Evolutionary conservation across 2,888 invertebrate species (phyloP).

Genomic region (Calliscelio sp.): DNA sequence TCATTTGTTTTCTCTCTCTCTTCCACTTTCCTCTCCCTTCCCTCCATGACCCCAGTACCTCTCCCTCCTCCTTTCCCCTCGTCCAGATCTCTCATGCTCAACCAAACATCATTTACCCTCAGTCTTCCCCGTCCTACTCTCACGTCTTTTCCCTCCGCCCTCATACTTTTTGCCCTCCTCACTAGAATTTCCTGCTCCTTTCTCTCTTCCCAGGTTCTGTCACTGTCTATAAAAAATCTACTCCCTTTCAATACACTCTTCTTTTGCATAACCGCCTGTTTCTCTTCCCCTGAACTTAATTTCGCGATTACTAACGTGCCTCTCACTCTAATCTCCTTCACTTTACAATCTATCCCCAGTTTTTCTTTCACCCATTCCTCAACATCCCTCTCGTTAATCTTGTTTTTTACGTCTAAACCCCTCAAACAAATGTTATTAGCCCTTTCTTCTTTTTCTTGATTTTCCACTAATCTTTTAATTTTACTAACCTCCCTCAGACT

Average conservation of each 20-base stretch:
- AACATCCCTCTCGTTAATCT: background rate
- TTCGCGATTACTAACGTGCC: no score
- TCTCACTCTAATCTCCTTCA: no score
- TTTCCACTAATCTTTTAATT: background rate
- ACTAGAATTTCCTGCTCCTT: background rate
- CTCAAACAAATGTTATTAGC: background rate
- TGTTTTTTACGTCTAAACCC: background rate
- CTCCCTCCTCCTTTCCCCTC: background rate
- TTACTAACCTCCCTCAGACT: background rate
- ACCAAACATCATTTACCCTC: background rate
- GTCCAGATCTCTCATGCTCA: background rate
- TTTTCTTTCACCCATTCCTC: no score
- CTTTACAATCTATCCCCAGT: no score
- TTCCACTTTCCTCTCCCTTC: background rate
- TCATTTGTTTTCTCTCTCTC: background rate
- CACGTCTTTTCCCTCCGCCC: no score
- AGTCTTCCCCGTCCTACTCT: constrained; percentile 1
- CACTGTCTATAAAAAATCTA: background rate
- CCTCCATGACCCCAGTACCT: no score
- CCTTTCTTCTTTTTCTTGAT: background rate
- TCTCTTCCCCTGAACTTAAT: no score
- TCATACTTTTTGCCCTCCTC: background rate
- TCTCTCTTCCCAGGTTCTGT: background rate
- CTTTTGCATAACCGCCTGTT: no score
- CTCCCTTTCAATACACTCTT: background rate